A percentile compares a stretch with the other conserved stretches of the same genome.
Conservation (phyloP, 2,888 invertebrate species). For the Trissolcus japonicus region DNA sequence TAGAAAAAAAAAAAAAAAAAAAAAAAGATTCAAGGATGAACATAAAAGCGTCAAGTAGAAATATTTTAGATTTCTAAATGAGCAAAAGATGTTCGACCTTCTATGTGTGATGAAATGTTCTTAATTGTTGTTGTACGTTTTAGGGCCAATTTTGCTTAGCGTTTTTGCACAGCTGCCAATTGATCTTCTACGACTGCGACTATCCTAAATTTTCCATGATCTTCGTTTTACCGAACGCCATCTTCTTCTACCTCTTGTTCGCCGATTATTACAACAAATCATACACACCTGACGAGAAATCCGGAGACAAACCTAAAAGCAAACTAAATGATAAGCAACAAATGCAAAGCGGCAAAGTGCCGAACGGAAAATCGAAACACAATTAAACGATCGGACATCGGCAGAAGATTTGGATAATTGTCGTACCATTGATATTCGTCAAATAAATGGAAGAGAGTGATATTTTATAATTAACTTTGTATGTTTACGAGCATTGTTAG, state of each 20-base stretch:
- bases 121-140: conserved; percentile 13
- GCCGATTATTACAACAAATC: conserved; percentile 92
- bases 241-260: conserved; percentile 95
- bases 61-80: neutral
- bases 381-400: conserved; percentile 21
- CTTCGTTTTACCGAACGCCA: conserved; percentile 91
- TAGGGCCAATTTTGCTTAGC: conserved; percentile 94
- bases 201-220: conserved; percentile 90
- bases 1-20: no score
- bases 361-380: conserved; percentile 52
- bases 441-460: conserved; percentile 25
- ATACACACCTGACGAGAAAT: conserved; percentile 75
- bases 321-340: neutral
- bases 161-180: conserved; percentile 90
- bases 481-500: no score
- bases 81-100: no score
- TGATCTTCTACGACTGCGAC: conserved; percentile 90
- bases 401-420: conserved; percentile 42
- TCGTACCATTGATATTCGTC: conserved; percentile 35
- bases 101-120: conserved; percentile 14
- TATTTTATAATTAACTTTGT: no score
- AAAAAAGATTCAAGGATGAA: no score
- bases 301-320: conserved; percentile 9
- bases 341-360: conserved; percentile 13
- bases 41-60: no score